Evolutionary conservation across 2,797 vertebrate genomes (phyloP).

Genomic region (Balearica regulorum): DNA sequence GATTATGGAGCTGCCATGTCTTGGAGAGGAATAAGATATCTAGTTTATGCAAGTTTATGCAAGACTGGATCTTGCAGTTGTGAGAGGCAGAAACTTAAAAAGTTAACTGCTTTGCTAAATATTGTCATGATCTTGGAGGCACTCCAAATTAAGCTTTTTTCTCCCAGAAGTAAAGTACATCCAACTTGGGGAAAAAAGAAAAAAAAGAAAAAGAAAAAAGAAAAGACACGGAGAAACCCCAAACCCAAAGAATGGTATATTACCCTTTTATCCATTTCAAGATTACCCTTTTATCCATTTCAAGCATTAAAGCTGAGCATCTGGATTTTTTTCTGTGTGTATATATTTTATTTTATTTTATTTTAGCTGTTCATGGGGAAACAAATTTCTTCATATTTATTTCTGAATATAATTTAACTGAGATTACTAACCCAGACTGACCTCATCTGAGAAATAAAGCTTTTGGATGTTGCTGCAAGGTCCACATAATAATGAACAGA

Average conservation of each 20-base stretch:
- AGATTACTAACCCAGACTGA: neutral
- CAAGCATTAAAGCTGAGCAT: neutral
- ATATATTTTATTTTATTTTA: neutral
- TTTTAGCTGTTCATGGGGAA: neutral
- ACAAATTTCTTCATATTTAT: neutral
- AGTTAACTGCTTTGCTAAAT: neutral
- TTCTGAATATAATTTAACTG: neutral
- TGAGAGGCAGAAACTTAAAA: neutral
- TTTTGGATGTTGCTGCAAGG: neutral
- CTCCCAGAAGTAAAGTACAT: neutral
- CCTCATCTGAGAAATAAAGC: neutral
- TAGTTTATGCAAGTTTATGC: neutral
- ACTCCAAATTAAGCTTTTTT: neutral
- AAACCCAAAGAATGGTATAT: neutral
- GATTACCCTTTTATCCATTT: neutral
- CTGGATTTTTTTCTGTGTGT: neutral
- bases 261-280: neutral
- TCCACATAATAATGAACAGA: neutral
- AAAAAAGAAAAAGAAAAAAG: too few species aligned
- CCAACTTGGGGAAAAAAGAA: fast-evolving
- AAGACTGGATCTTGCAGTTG: neutral
- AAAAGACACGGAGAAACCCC: neutral
- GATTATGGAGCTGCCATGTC: neutral
- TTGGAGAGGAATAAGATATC: neutral
- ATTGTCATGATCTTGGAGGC: neutral